phyloP scores from a whole-genome alignment of 2,888 invertebrate species.

The Mythimna vitellina region DNA sequence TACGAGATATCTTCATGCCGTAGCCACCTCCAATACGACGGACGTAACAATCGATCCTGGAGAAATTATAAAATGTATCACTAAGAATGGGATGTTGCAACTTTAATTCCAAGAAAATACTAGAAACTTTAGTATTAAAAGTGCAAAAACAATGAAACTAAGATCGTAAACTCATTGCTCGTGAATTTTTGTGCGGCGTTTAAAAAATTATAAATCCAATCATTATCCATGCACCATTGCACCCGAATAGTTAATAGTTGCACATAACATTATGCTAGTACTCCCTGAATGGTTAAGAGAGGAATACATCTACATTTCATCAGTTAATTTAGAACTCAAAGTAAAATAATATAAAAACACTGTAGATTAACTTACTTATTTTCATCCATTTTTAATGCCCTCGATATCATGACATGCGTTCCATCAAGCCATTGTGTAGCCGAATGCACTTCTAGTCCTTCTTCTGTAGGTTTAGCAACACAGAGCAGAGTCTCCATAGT shows the following conservation, averaged over 20 bases:
- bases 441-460: conserved; percentile 92
- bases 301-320: background rate
- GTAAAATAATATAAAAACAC: background rate
- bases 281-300: background rate
- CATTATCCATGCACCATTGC: background rate
- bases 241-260: background rate
- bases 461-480: conserved; percentile 92
- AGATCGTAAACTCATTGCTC: conserved; percentile 7
- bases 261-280: background rate
- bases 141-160: background rate
- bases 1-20: conserved; percentile 93
- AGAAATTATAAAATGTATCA: background rate
- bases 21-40: conserved; percentile 86
- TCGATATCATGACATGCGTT: conserved; percentile 87
- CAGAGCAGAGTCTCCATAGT: conserved; percentile 93
- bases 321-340: background rate
- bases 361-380: conserved; percentile 71
- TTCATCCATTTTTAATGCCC: conserved; percentile 85
- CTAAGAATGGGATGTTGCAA: background rate
- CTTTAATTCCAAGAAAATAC: no score
- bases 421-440: conserved; percentile 91
- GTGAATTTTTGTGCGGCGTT: background rate
- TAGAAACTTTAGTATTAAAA: background rate
- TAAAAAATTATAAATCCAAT: background rate
- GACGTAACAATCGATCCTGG: conserved; percentile 91